Evolutionary conservation across 2,888 invertebrate species (phyloP), one percentile per base, ranked within the genome.

Genomic region (Mesochorus sp.): DNA sequence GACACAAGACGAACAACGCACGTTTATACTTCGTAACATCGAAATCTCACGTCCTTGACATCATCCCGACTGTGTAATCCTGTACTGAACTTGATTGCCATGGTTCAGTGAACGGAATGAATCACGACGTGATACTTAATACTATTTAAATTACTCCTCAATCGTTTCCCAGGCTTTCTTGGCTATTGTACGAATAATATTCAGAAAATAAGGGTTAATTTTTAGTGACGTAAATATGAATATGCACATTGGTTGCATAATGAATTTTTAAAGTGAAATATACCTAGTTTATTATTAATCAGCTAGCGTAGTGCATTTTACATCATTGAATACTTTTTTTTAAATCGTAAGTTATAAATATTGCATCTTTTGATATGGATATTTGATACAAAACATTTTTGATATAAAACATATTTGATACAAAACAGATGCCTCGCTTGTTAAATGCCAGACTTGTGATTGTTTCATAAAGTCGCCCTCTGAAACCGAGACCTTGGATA

Each of bases 381-480:
- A n/a, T n/a, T n/a, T n/a, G n/a, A n/a, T n/a, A n/a, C n/a, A n/a
- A n/a, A n/a, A n/a, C n/a, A n/a, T n/a, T n/a, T n/a, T n/a, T n/a
- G n/a, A n/a, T n/a, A n/a, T n/a, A n/a, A n/a, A n/a, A n/a, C n/a
- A n/a, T n/a, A n/a, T n/a, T n/a, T n/a, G n/a, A n/a, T n/a, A n/a
- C n/a, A n/a, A n/a, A n/a, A n/a, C n/a, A 82, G 83, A 85, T 84
- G 83, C 83, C 80, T 84, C 72, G 80, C 84, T 84, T 83, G 83
- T 83, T 82, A 82, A 80, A 71, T 66, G 80, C 66, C 24, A 37
- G 74, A 64, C 78, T 57, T 34, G 59, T 51, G 59, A 34, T 51
- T 51, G 68, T 31, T 59, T 64, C 39, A 34, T 66, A 42, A 62
- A 74, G 64, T 19, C 57, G 34, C 17, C 28, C 19, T 21, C 10